phyloP scores from a whole-genome alignment of 2,888 invertebrate species.

The Euplagia quadripunctaria region DNA sequence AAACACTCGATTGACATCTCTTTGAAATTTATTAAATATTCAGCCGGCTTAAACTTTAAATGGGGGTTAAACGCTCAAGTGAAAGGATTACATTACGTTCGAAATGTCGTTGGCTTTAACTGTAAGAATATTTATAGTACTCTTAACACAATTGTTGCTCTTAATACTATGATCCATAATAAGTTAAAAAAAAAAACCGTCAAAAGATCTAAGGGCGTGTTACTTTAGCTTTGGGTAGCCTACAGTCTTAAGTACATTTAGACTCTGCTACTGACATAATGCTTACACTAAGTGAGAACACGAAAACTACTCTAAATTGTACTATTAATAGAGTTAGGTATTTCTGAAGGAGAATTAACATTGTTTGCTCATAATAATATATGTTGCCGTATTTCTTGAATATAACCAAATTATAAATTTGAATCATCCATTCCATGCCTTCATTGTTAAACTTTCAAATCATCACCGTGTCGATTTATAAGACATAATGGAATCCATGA shows the following conservation, averaged over 20 bases:
- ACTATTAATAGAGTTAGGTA: background rate
- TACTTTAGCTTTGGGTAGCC: background rate
- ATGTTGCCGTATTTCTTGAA: background rate
- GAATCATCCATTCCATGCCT: constrained; percentile 12
- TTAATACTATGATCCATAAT: background rate
- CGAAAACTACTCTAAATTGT: background rate
- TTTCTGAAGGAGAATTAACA: background rate
- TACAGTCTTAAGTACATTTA: background rate
- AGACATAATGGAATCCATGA: background rate
- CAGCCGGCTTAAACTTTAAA: constrained; percentile 82
- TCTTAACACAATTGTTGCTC: background rate
- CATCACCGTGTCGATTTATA: constrained; percentile 1
- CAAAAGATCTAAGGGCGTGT: background rate
- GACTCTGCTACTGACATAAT: background rate
- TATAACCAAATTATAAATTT: constrained; percentile 20
- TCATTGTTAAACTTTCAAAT: constrained; percentile 6
- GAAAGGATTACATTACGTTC: constrained; percentile 76
- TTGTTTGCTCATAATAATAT: background rate
- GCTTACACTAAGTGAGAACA: background rate
- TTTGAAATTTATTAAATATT: constrained; percentile 87
- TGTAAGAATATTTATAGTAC: constrained; percentile 16
- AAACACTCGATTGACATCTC: constrained; percentile 86
- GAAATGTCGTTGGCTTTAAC: constrained; percentile 38
- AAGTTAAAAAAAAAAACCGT: background rate
- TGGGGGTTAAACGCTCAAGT: constrained; percentile 83